Base-by-base conservation (phyloP, 2,113 vertebrate genomes). In the Petromus typicus region DNA sequence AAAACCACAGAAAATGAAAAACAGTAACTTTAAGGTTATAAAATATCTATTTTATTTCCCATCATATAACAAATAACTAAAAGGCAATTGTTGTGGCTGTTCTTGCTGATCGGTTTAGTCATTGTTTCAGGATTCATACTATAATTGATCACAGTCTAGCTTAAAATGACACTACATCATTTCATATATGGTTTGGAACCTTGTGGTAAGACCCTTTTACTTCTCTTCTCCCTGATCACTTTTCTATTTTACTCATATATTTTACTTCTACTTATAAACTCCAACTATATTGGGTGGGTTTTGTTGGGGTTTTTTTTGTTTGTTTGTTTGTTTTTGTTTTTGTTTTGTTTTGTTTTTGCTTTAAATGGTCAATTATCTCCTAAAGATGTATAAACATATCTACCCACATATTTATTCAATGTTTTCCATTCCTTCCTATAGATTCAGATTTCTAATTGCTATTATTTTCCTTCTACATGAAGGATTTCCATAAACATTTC, bases 1-100 rank as follows among this genome's bases (percentile, higher is more conserved):
- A 88, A 92, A 92, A 91, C 34, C 76, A 89, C 22, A 48, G 40
- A 67, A 45, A 95, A 78, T 30, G 6, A 90, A 95, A 92, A 45
- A 78, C 10, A 85, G 32, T 59, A 87, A 61, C 37, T 43, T 57
- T 80, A 85, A 71, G 18, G 63, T 25, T 81, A 30, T 66, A 86
- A 76, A 93, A 56, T 56, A 93, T 23, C n/a, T 61, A 67, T 34
- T 73, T 32, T 37, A 61, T 83, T 89, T 89, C 54, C 67, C 84
- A 43, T 30, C 45, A 71, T 25, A 86, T 9, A 71, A 61, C n/a
- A 88, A 63, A 63, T 56, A 43, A 69, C 22, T 87, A 90, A 73
- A 87, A 48, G 32, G 45, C 56, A 82, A 37, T 43, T 43, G 67
- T 34, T 57, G 5, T 64, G 40, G 25, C 63, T 71, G 20, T 66